Conservation (phyloP, 2,888 invertebrate genomes). For the Chorisops tibialis region DNA sequence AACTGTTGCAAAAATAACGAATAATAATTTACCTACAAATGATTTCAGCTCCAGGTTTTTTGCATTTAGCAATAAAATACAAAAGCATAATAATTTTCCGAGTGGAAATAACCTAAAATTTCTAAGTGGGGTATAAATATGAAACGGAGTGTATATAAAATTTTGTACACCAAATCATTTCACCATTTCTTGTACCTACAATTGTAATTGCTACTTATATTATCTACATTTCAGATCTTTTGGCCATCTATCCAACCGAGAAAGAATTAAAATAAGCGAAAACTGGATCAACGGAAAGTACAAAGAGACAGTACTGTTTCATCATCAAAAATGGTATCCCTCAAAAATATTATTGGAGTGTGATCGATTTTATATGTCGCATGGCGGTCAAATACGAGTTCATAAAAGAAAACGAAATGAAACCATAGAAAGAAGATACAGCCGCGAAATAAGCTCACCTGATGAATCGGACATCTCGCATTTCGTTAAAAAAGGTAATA, state of each 20-base stretch:
- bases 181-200: neutral
- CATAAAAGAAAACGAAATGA: constrained; percentile 45
- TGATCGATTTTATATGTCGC: constrained; percentile 56
- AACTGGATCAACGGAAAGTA: constrained; percentile 60
- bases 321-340: constrained; percentile 53
- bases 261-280: constrained; percentile 47
- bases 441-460: constrained; percentile 40
- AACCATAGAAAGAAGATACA: constrained; percentile 43
- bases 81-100: too few species aligned
- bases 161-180: too few species aligned
- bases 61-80: too few species aligned
- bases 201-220: neutral
- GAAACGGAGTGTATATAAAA: too few species aligned
- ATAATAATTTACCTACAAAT: too few species aligned
- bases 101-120: too few species aligned
- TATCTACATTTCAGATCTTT: constrained; percentile 39
- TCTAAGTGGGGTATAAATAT: too few species aligned
- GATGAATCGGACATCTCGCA: constrained; percentile 43
- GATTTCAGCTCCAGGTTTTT: too few species aligned
- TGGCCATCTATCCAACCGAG: constrained; percentile 44
- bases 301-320: constrained; percentile 51
- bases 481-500: constrained; percentile 43
- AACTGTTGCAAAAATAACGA: too few species aligned
- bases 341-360: constrained; percentile 57
- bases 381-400: constrained; percentile 48